Conservation (phyloP, 2,888 invertebrate genomes). For the Molorchus minor region DNA sequence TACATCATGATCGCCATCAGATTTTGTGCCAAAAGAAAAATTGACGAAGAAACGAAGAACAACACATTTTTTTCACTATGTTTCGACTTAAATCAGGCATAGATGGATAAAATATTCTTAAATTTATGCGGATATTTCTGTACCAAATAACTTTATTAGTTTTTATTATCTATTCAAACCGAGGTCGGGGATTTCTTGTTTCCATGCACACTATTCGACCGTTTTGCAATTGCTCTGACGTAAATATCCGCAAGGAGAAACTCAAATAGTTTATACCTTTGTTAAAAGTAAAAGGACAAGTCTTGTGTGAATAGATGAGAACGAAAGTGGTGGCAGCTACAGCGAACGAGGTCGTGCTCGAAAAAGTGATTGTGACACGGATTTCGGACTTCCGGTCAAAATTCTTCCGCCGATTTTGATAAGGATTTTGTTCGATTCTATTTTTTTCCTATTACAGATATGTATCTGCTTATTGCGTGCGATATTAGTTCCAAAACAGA, state of each 20-base stretch:
- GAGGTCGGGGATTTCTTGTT: background rate
- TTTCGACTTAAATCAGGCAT: no score
- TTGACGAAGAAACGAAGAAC: no score
- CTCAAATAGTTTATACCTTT: background rate
- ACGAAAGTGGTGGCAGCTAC: conserved; percentile 12
- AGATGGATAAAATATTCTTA: no score
- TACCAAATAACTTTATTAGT: no score
- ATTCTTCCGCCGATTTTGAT: conserved; percentile 18
- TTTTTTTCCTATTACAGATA: no score
- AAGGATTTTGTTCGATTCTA: conserved; percentile 1
- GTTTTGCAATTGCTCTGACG: conserved; percentile 8
- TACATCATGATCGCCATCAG: no score
- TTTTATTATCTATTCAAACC: background rate
- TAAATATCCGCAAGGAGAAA: background rate
- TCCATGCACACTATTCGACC: background rate
- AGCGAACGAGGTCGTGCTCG: conserved; percentile 12
- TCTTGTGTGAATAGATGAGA: conserved; percentile 20
- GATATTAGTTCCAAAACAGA: no score
- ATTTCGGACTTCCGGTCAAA: conserved; percentile 11
- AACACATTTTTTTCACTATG: no score
- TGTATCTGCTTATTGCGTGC: no score
- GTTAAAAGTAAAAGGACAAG: conserved; percentile 20
- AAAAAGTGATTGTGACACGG: conserved; percentile 16
- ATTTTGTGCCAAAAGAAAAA: no score
- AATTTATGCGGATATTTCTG: no score